Evolutionary conservation across 1,140 invertebrate species (phyloP).

Genomic region (Eubasilissa regina): DNA sequence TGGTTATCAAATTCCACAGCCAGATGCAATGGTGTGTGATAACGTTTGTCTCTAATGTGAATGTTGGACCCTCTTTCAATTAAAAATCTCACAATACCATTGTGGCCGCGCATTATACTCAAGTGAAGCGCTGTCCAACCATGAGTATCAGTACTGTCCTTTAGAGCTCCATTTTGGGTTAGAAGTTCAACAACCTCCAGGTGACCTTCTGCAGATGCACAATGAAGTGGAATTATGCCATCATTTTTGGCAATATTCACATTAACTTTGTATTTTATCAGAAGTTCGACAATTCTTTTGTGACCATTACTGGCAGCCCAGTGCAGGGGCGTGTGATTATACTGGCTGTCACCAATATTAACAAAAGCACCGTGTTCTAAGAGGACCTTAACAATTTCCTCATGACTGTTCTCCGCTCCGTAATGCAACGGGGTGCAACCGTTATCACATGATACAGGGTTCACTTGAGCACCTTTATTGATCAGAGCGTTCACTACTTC

Average conservation of each 20-base stretch:
- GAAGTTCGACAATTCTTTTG: not conserved
- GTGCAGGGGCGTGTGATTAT: constrained; percentile 7
- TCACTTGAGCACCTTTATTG: not conserved
- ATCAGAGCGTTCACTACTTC: too few relatives aligned
- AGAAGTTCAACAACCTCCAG: not conserved
- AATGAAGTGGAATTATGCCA: not conserved
- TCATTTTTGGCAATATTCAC: not conserved
- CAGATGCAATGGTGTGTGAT: not conserved
- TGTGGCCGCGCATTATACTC: not conserved
- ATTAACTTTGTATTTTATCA: not conserved
- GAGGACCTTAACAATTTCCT: not conserved
- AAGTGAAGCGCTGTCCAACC: not conserved
- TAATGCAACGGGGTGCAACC: not conserved
- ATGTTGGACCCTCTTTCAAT: not conserved
- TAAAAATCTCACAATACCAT: not conserved
- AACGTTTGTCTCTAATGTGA: not conserved
- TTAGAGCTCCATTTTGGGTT: not conserved
- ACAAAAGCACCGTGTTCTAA: not conserved
- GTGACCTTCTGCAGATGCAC: not conserved
- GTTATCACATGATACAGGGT: not conserved
- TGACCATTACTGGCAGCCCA: not conserved
- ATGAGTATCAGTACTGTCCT: not conserved
- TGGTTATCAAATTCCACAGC: not conserved
- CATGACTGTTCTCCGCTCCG: not conserved
- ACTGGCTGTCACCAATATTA: not conserved